Base-by-base conservation (phyloP, 92 coral and sea anemone species). In the Nematostella vectensis region DNA sequence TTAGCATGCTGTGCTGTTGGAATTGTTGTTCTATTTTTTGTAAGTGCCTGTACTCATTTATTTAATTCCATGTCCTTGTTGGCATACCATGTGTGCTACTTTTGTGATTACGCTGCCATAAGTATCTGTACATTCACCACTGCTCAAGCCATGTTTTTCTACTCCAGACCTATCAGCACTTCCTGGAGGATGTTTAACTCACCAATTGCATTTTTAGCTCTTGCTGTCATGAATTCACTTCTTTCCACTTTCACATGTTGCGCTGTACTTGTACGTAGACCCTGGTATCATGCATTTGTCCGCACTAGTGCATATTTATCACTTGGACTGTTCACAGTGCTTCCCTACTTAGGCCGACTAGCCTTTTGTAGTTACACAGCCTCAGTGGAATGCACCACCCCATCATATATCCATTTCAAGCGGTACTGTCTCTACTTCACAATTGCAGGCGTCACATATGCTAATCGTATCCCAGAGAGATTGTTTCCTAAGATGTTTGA, bases 31-130 rank as follows among this genome's bases (percentile, higher is more conserved):
- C 54, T 77, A 48, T 62, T 72, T 13, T n/a, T 67, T 6, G 55
- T 63, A 51, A 77, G 83, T 33, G 49, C 52, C 20, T 60, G 70
- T 4, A 63, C 83, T 24, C 83, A 77, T 39, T 27, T 48, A 54
- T 77, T 77, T 31, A 69, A 77, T 62, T 69, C 77, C 17, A 77
- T 77, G 77, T 77, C 83, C 1, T 72, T 69, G 0, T 58, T 65
- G n/a, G 54, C 57, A 3, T 64, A 72, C 31, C 83, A 77, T 29
- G 56, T 62, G 2, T 77, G 83, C 23, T 77, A 47, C 49, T 77
- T 69, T 58, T 62, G 56, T 55, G 83, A 77, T 36, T 77, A 77
- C 44, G 83, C 77, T 22, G 72, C 76, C 2, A 77, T 77, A 1
- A 67, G 77, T 24, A 27, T 63, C 4, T 58, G 62, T 36, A 54